Evolutionary conservation across 2,888 invertebrate species (phyloP).

Genomic region (Zelleria hepariella): DNA sequence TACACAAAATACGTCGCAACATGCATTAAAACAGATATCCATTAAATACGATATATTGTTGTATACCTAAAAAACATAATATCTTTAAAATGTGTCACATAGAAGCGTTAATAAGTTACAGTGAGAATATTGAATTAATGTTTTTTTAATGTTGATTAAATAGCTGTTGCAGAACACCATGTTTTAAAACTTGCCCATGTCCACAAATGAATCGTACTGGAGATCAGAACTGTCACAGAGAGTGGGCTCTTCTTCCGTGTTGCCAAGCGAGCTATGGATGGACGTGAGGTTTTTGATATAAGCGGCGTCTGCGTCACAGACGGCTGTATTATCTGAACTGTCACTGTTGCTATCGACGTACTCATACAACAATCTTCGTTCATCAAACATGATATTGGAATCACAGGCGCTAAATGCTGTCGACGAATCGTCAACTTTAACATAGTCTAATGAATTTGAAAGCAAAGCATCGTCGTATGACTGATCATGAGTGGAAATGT

Average conservation of each 20-base stretch:
- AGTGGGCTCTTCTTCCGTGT: slow-evolving; percentile 32
- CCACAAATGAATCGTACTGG: slow-evolving; percentile 67
- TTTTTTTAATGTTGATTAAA: too few species aligned
- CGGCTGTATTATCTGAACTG: slow-evolving; percentile 51
- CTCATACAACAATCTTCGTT: slow-evolving; percentile 33
- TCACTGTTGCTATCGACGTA: slow-evolving; percentile 55
- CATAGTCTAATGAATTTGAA: slow-evolving; percentile 46
- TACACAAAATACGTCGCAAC: too few species aligned
- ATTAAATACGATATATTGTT: neutral
- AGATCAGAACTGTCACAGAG: slow-evolving; percentile 51
- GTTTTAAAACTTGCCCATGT: slow-evolving; percentile 63
- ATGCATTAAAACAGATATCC: too few species aligned
- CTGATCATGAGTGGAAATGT: slow-evolving; percentile 17
- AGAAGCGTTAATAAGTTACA: slow-evolving; percentile 1
- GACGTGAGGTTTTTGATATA: slow-evolving; percentile 25
- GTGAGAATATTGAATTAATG: neutral
- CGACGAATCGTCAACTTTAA: slow-evolving; percentile 34
- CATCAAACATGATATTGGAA: slow-evolving; percentile 8
- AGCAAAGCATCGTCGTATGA: slow-evolving; percentile 52
- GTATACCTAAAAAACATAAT: neutral
- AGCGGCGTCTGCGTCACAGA: slow-evolving; percentile 29
- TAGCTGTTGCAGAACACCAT: too few species aligned
- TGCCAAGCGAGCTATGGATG: slow-evolving; percentile 19
- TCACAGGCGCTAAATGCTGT: slow-evolving; percentile 14
- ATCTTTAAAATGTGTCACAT: neutral